These are phyloP conservation scores for Teleogryllus occipitalis DNA, from an alignment of 1,140 invertebrate species.

Conservation along the genomic window DNA sequence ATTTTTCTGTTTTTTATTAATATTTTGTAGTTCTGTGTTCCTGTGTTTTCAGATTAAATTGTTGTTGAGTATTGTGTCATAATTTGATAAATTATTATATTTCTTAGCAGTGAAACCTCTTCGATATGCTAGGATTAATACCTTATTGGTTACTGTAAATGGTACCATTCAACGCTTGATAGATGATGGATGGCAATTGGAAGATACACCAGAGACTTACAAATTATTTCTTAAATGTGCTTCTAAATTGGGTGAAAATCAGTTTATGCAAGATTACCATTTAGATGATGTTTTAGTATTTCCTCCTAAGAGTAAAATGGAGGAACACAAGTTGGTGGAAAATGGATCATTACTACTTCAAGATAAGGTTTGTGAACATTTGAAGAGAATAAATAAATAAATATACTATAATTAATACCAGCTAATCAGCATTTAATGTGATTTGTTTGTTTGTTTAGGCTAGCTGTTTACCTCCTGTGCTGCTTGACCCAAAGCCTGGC, in stretches of 20 bases:
- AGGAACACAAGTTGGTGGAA: conserved; percentile 56
- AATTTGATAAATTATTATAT: conserved; percentile 24
- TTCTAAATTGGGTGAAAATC: conserved; percentile 46
- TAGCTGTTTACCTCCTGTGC: conserved; percentile 72
- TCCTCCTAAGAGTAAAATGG: conserved; percentile 57
- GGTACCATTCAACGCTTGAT: conserved; percentile 55
- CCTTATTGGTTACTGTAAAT: conserved; percentile 55
- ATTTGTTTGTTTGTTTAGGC: conserved; percentile 51
- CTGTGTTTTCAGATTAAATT: not conserved
- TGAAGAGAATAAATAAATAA: not conserved
- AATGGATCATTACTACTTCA: conserved; percentile 72
- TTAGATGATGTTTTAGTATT: conserved; percentile 78
- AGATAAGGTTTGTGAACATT: conserved; percentile 63
- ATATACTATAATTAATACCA: too few species aligned
- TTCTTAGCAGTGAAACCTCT: conserved; percentile 46
- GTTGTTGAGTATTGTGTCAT: not conserved
- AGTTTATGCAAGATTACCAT: conserved; percentile 75
- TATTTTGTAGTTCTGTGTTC: not conserved
- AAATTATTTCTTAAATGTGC: conserved; percentile 51
- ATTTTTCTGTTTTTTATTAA: not conserved
- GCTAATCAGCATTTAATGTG: too few species aligned
- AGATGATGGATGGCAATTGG: conserved; percentile 53
- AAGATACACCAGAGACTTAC: conserved; percentile 35
- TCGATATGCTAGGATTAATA: conserved; percentile 83
- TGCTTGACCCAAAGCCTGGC: conserved; percentile 60